Conservation (phyloP, 2,888 invertebrate species). For the Cosmorhoe ocellata region DNA sequence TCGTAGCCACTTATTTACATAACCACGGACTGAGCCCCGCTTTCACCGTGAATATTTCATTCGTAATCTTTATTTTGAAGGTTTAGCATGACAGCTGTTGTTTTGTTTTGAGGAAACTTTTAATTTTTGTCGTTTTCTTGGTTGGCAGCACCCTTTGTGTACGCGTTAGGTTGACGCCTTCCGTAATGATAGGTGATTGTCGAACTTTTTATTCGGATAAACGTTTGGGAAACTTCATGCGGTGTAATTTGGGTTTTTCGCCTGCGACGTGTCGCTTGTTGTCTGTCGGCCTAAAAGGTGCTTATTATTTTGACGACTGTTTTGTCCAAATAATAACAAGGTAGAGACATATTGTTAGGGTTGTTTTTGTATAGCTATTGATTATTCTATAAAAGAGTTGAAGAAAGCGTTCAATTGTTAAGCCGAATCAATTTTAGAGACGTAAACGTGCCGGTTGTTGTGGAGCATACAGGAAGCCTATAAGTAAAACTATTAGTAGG, state of each 20-base stretch:
- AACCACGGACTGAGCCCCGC: conserved; percentile 77
- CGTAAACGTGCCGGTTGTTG: conserved; percentile 43
- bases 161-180: conserved; percentile 66
- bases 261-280: conserved; percentile 54
- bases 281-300: conserved; percentile 55
- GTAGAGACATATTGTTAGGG: conserved; percentile 42
- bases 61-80: conserved; percentile 80
- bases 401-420: conserved; percentile 13
- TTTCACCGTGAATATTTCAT: conserved; percentile 83
- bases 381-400: conserved; percentile 16
- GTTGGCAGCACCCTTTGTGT: conserved; percentile 69
- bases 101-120: conserved; percentile 80
- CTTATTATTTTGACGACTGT: conserved; percentile 70
- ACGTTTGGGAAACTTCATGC: conserved; percentile 65
- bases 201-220: conserved; percentile 63
- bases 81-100: conserved; percentile 81
- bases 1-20: conserved; percentile 82
- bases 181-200: conserved; percentile 78
- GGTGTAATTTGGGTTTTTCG: conserved; percentile 72
- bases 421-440: conserved; percentile 20
- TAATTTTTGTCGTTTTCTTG: conserved; percentile 77
- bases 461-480: conserved; percentile 65
- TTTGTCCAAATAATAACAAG: conserved; percentile 47
- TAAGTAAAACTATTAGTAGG: conserved; percentile 77
- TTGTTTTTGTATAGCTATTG: conserved; percentile 27